A percentile compares a stretch with the other conserved stretches of the same genome.
phyloP scores from a whole-genome alignment of 2,113 vertebrate genomes.

The Pterocles orientalis region DNA sequence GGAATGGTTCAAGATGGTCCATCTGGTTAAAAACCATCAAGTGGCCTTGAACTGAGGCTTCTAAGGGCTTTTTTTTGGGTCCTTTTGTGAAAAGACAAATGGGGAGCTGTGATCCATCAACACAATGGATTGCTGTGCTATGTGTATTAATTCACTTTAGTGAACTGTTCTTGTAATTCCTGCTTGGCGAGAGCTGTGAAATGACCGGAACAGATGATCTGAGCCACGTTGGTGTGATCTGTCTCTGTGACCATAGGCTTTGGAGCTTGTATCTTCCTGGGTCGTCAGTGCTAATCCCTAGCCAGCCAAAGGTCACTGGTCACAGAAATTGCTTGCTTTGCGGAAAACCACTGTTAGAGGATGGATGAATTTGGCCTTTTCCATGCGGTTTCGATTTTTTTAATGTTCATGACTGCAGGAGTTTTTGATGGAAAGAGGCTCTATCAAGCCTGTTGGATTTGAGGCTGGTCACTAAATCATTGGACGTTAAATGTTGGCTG shows the following conservation, averaged over 20 bases:
- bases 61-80: not conserved
- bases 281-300: not conserved
- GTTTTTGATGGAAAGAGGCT: not conserved
- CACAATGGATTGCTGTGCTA: not conserved
- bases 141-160: conserved; percentile 4
- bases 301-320: not conserved
- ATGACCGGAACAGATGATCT: conserved; percentile 25
- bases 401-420: not conserved
- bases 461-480: not conserved
- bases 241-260: not conserved
- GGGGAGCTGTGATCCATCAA: not conserved
- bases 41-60: not conserved
- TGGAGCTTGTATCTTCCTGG: not conserved
- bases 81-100: not conserved
- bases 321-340: not conserved
- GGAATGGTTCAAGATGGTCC: not conserved
- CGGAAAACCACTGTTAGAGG: not conserved
- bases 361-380: not conserved
- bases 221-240: not conserved
- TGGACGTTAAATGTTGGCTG: accelerated
- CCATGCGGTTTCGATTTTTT: not conserved
- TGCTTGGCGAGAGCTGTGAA: not conserved
- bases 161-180: conserved; percentile 15
- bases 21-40: not conserved
- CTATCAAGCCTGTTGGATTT: not conserved